Evolutionary conservation across 2,888 invertebrate genomes (phyloP), one percentile per base, ranked within the genome.

Genomic region (Acronicta psi): DNA sequence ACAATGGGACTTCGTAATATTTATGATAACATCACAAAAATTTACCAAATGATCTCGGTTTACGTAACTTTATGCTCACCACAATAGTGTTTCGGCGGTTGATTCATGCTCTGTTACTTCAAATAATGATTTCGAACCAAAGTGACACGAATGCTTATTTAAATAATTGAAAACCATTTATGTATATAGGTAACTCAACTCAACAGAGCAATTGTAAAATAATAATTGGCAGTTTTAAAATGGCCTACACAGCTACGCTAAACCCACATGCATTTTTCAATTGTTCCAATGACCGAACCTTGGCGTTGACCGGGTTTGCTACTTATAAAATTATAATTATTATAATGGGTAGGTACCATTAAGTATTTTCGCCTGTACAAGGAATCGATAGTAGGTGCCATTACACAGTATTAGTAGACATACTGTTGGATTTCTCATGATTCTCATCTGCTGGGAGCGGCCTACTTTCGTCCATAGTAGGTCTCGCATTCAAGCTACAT

Each of bases 391-490:
- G 76, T 77, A 74, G n/a, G n/a, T n/a, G n/a, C 71, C 69, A 75
- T 77, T 73, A 71, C 72, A 71, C 60, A n/a, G n/a, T n/a, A n/a
- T 65, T 69, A 75, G 72, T 80, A 75, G 79, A 78, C n/a, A n/a
- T n/a, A n/a, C 72, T 76, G 68, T 80, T 64, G 71, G 81, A 83
- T 89, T 91, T 91, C 91, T 83, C 90, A 88, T 86, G 80, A 80
- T 86, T 83, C 86, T 82, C 73, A 79, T 56, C 69, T 75, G 52
- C 74, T 88, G 87, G 89, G 88, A 88, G 82, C 63, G 88, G 77
- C 89, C 87, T 84, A 85, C 89, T 90, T 90, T 88, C 86, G 76
- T 83, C 84, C 81, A 80, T 75, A 85, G 80, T 80, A 81, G 85
- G 82, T 71, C 77, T 80, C 68, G 68, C 73, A 80, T 74, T 73